These are phyloP conservation scores for Terrapene triunguis DNA, from an alignment of 2,113 vertebrate species.

Conservation along the genomic window DNA sequence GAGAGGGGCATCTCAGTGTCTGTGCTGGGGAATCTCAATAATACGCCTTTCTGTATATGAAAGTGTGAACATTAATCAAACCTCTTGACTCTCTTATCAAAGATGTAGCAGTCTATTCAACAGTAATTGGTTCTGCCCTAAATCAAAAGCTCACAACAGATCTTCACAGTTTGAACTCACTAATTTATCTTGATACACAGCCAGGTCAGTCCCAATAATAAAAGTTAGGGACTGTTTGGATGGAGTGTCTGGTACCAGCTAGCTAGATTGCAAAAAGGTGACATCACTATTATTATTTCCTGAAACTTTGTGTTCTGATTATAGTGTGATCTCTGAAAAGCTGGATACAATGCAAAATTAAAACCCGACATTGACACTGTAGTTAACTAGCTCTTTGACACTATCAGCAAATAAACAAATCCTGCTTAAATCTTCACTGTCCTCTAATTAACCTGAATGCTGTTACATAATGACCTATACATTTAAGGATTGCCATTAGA, in stretches of 20 bases:
- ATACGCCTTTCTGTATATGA: constrained; percentile 1
- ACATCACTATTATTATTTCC: neutral
- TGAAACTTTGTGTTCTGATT: neutral
- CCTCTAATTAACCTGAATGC: neutral
- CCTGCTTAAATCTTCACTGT: neutral
- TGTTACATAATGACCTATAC: neutral
- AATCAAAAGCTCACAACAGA: constrained; percentile 36
- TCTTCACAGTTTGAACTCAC: neutral
- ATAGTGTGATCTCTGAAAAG: neutral
- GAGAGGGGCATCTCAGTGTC: neutral
- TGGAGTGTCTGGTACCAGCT: neutral
- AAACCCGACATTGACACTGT: neutral
- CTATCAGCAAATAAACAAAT: neutral
- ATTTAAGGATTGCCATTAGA: neutral
- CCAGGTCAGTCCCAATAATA: constrained; percentile 34
- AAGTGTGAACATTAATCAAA: neutral
- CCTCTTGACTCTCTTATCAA: constrained; percentile 17
- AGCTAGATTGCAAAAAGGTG: neutral
- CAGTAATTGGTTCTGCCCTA: constrained; percentile 20
- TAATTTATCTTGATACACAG: constrained; percentile 6
- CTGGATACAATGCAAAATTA: constrained; percentile 19
- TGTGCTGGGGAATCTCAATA: neutral
- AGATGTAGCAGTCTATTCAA: neutral
- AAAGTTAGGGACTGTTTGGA: constrained; percentile 8
- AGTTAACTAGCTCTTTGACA: neutral